phyloP scores from a whole-genome alignment of 2,113 vertebrate species.

The Eidolon helvum region DNA sequence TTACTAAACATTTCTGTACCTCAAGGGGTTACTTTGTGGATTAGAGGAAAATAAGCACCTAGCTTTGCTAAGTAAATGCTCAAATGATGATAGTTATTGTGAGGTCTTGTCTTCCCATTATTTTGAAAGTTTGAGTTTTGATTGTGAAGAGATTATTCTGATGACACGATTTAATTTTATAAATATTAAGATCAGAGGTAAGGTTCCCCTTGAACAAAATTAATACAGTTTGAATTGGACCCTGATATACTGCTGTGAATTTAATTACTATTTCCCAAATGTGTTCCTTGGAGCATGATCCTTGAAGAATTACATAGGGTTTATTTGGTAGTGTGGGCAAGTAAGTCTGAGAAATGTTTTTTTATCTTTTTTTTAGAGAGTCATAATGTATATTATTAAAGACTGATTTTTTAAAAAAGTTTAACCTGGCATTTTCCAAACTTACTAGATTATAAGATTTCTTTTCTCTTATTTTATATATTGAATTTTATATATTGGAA shows the following conservation, averaged over 20 bases:
- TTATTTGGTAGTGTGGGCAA: neutral
- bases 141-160: constrained; percentile 33
- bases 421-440: neutral
- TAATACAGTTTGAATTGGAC: constrained; percentile 2
- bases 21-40: constrained; percentile 10
- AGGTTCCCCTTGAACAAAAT: neutral
- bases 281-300: neutral
- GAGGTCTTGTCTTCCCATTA: neutral
- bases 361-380: neutral
- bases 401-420: neutral
- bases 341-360: neutral
- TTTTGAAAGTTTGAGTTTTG: constrained; percentile 18
- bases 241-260: neutral
- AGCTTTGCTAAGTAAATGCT: neutral
- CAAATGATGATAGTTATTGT: neutral
- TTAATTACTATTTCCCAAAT: neutral
- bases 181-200: neutral
- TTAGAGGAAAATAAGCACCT: neutral
- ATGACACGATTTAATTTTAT: constrained; percentile 14
- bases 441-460: neutral
- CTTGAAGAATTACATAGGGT: neutral
- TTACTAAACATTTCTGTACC: neutral
- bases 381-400: neutral
- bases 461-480: neutral
- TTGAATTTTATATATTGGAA: neutral